Conservation (phyloP, 2,888 invertebrate genomes). For the Elegia similella region DNA sequence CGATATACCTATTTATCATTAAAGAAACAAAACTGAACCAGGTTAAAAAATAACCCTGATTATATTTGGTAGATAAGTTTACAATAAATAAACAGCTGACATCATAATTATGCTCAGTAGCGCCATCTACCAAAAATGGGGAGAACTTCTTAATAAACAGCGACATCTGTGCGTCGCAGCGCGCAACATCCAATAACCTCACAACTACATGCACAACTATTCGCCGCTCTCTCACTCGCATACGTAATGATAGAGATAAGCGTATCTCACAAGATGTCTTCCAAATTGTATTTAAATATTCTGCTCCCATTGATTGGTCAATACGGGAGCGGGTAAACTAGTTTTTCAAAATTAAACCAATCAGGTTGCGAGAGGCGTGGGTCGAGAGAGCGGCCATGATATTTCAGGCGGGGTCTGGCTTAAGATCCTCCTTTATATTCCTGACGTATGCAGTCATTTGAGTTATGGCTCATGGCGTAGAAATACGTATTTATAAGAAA, state of each 20-base stretch:
- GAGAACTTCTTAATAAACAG: conserved; percentile 47
- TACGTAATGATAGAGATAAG: conserved; percentile 57
- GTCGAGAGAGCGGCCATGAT: conserved; percentile 68
- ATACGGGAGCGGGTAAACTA: conserved; percentile 49
- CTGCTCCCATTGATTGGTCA: conserved; percentile 66
- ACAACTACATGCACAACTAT: conserved; percentile 50
- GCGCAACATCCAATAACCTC: conserved; percentile 33
- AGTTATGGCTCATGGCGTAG: conserved; percentile 73
- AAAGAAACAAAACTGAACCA: no score
- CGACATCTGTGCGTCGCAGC: conserved; percentile 56
- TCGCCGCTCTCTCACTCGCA: conserved; percentile 52
- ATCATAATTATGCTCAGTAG: conserved; percentile 27
- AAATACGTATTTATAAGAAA: conserved; percentile 67
- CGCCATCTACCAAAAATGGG: conserved; percentile 52
- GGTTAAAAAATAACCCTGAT: no score
- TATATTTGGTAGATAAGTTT: no score
- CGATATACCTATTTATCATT: no score
- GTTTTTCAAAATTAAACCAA: conserved; percentile 64
- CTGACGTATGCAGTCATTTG: conserved; percentile 76
- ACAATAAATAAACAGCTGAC: conserved; percentile 45
- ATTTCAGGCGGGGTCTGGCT: conserved; percentile 67
- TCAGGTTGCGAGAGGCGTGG: conserved; percentile 48
- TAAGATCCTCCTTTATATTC: conserved; percentile 78
- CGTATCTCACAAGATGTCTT: conserved; percentile 56
- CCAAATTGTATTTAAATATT: conserved; percentile 61